Percentiles rank a stretch among this genome's conserved stretches.
These are phyloP conservation scores for Synergus itoensis DNA, from an alignment of 2,888 invertebrate genomes.

Conservation along the genomic window DNA sequence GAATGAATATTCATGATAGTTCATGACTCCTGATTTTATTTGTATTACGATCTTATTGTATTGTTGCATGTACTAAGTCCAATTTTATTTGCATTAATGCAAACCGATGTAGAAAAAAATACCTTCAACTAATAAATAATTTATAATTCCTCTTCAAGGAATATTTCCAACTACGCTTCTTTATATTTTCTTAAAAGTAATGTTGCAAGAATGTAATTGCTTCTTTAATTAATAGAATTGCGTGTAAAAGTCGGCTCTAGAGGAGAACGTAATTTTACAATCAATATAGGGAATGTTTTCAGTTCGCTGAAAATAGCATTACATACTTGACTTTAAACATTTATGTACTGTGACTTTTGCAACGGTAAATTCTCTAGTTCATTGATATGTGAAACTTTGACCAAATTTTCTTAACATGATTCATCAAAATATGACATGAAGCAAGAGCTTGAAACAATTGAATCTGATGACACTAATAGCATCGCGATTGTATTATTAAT, in stretches of 20 bases:
- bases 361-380: neutral
- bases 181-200: neutral
- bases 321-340: neutral
- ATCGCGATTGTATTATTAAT: conserved; percentile 31
- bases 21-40: conserved; percentile 13
- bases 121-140: neutral
- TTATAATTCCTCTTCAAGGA: neutral
- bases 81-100: conserved; percentile 6
- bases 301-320: neutral
- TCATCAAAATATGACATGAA: neutral
- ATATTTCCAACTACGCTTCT: neutral
- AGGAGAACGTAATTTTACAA: too few relatives aligned
- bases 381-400: neutral
- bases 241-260: too few relatives aligned
- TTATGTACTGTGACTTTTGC: neutral
- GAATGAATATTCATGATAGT: conserved; percentile 25
- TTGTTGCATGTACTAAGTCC: neutral
- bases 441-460: neutral
- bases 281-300: neutral
- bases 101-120: neutral
- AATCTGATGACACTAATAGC: conserved; percentile 8
- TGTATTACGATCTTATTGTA: neutral
- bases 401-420: neutral
- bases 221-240: too few relatives aligned
- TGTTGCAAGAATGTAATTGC: too few relatives aligned